A percentile compares a stretch with the other conserved stretches of the same genome.
phyloP scores from a whole-genome alignment of 2,113 vertebrate genomes.

The Mormoops blainvillei region DNA sequence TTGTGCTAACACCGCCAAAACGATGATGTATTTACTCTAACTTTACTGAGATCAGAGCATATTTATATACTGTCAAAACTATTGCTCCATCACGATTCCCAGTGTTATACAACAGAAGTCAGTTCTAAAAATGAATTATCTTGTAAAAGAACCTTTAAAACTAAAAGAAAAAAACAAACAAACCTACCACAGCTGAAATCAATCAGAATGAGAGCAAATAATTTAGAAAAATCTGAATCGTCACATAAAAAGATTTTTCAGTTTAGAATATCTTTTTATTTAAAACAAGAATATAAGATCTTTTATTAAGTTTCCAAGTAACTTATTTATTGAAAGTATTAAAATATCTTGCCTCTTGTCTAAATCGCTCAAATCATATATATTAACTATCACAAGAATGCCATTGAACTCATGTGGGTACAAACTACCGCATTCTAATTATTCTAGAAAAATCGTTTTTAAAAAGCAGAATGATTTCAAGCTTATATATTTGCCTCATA shows the following conservation, averaged over 20 bases:
- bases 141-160: neutral
- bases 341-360: neutral
- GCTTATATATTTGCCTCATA: neutral
- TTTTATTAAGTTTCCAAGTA: neutral
- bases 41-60: neutral
- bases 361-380: neutral
- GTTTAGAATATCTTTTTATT: neutral
- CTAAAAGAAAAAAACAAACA: too few relatives aligned
- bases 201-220: neutral
- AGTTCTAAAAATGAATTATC: neutral
- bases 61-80: neutral
- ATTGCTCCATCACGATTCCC: neutral
- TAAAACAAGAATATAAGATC: neutral
- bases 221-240: constrained; percentile 10
- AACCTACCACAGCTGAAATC: neutral
- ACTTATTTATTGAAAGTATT: neutral
- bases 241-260: neutral
- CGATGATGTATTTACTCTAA: neutral
- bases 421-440: neutral
- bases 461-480: neutral
- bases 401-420: neutral
- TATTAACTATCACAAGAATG: neutral
- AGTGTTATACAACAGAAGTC: neutral
- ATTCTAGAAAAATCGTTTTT: neutral
- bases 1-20: neutral